These are phyloP conservation scores for Phalloptychus januarius DNA, from an alignment of 2,797 vertebrate genomes.

Conservation along the genomic window DNA sequence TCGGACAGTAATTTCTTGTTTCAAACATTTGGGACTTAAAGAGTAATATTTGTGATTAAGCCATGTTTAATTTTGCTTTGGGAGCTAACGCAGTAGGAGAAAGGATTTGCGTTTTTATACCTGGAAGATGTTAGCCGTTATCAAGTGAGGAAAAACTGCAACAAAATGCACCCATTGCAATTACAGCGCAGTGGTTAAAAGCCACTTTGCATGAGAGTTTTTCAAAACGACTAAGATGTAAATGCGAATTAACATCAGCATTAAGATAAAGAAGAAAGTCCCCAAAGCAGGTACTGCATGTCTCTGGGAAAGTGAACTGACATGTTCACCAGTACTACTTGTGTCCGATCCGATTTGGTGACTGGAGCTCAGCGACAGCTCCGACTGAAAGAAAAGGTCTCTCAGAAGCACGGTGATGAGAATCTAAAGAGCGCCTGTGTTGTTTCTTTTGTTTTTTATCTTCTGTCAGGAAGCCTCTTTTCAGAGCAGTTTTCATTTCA, in stretches of 20 bases:
- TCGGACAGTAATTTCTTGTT: background rate
- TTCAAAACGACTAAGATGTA: constrained; percentile 41
- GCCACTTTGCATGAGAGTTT: constrained; percentile 41
- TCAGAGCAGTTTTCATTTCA: constrained; percentile 25
- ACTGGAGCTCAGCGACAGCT: constrained; percentile 1
- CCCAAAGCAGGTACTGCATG: constrained; percentile 15
- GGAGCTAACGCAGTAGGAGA: constrained; percentile 39
- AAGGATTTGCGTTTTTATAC: constrained; percentile 46
- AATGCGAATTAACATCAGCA: constrained; percentile 48
- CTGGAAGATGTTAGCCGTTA: constrained; percentile 41
- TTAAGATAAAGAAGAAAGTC: constrained; percentile 25
- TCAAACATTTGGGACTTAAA: constrained; percentile 24
- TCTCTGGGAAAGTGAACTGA: constrained; percentile 33
- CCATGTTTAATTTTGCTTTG: constrained; percentile 33
- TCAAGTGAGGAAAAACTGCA: constrained; percentile 39
- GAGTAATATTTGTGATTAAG: constrained; percentile 41
- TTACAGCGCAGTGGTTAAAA: constrained; percentile 50
- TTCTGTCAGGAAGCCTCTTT: constrained; percentile 10
- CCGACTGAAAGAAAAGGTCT: constrained; percentile 10
- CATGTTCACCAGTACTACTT: constrained; percentile 9
- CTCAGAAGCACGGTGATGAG: background rate
- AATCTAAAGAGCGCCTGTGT: constrained; percentile 5
- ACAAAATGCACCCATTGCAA: constrained; percentile 43
- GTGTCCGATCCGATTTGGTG: constrained; percentile 9
- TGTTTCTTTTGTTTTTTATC: constrained; percentile 8